Evolutionary conservation across 1,140 invertebrate species (phyloP), one percentile per base, ranked within the genome.

Genomic region (Drosophila watanabei): DNA sequence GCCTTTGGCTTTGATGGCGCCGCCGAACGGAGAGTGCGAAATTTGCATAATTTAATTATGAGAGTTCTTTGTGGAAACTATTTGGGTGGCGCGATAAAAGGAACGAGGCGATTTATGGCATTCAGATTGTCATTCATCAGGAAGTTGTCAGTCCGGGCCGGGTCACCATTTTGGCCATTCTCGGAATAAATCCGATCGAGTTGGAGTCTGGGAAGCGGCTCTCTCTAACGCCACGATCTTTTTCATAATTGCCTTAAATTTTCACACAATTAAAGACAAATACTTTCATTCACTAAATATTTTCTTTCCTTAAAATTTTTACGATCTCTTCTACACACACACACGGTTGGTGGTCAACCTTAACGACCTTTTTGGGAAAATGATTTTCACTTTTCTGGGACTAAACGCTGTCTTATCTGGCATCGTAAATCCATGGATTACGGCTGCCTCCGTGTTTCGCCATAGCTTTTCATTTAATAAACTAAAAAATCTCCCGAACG

Each of bases 401-500:
- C 57, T 68, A 89, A 89, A 80, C 63, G 45, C 32, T 41, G 24
- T 45, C 59, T 86, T 75, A 86, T 87, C 83, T 63, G 48, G 49
- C 59, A 59, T 56, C 54, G 52, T 82, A 80, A 82, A 86, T 82
- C 79, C 75, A 30, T 73, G 43, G 64, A 78, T 63, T 52, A 49
- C 48, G 49, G 51, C 51, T 58, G 61, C 48, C 57, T 62, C 14
- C 56, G 75, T 79, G 76, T 79, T 79, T 79, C 66, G 57, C 82
- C 86, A 89, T 89, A 86, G 84, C 82, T 91, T 89, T 89, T 89
- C 87, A 86, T 89, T 89, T 89, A 89, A 89, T 90, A 82, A 91
- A 89, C 86, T 89, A 54, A 62, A 64, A 79, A 79, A 52, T 79
- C 68, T 48, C 57, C 18, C 62, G n/a, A 64, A 18, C 54, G 61